Evolutionary conservation across 2,113 vertebrate species (phyloP).

Genomic region (Zosterops borbonicus): DNA sequence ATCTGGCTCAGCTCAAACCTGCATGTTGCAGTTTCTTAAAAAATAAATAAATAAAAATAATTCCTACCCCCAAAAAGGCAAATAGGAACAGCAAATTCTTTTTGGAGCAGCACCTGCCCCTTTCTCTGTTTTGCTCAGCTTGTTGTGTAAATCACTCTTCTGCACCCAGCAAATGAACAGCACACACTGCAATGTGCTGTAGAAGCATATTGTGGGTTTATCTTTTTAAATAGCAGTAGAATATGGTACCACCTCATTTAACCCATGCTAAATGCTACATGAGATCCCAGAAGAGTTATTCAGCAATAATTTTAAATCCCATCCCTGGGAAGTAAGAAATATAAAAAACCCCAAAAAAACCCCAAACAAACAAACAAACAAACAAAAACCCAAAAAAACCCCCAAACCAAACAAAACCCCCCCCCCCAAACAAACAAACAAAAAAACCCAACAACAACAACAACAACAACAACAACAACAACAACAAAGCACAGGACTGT

Average conservation of each 20-base stretch:
- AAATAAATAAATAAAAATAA: neutral
- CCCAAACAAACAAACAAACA: too few species aligned
- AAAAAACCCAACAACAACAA: too few species aligned
- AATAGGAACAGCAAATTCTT: neutral
- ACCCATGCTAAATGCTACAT: neutral
- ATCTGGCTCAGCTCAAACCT: constrained; percentile 22
- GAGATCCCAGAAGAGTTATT: constrained; percentile 19
- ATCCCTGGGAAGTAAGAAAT: neutral
- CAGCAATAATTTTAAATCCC: constrained; percentile 13
- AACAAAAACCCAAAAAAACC: too few species aligned
- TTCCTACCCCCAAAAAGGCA: neutral
- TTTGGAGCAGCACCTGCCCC: neutral
- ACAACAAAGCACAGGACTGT: neutral
- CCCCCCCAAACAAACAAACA: too few species aligned
- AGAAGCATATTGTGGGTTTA: neutral
- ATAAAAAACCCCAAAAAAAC: too few species aligned
- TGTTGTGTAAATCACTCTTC: neutral
- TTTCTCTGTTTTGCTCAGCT: neutral
- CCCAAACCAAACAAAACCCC: too few species aligned
- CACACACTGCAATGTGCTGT: neutral
- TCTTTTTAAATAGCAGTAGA: neutral
- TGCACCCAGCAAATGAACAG: neutral
- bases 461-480: too few species aligned
- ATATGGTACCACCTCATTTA: neutral
- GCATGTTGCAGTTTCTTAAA: neutral